phyloP scores from a whole-genome alignment of 2,888 invertebrate genomes.

The Eutolmus rufibarbis region DNA sequence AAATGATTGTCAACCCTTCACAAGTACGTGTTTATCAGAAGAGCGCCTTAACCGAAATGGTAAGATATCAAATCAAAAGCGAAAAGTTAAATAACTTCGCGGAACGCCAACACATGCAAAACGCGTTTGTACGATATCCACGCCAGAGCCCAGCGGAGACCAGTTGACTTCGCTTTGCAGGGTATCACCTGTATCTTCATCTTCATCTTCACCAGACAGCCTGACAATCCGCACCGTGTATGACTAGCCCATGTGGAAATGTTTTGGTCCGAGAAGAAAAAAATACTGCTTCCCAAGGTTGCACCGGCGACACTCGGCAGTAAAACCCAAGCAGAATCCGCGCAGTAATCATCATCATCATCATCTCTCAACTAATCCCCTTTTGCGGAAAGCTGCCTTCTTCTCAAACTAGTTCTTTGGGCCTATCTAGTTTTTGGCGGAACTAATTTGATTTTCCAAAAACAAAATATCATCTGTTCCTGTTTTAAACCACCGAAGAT shows the following conservation, averaged over 20 bases:
- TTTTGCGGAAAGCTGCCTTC: neutral
- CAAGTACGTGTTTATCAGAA: conserved; percentile 16
- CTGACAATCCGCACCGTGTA: neutral
- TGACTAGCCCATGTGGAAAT: neutral
- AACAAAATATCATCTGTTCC: neutral
- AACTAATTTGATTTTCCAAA: neutral
- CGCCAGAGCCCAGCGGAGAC: neutral
- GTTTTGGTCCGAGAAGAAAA: neutral
- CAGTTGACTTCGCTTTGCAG: neutral
- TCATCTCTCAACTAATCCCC: neutral
- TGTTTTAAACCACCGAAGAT: neutral
- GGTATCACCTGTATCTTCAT: neutral
- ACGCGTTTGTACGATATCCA: neutral
- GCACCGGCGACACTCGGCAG: neutral
- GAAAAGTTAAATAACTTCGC: conserved; percentile 21
- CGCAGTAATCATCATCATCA: neutral
- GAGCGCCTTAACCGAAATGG: conserved; percentile 34
- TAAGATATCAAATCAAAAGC: neutral
- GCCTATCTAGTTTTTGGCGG: neutral
- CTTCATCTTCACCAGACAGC: neutral
- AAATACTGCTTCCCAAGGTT: neutral
- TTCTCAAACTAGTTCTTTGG: neutral
- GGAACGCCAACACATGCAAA: conserved; percentile 3
- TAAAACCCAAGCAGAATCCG: neutral
- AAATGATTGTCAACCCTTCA: neutral